A percentile compares a stretch with the other conserved stretches of the same genome.
Evolutionary conservation across 2,888 invertebrate genomes (phyloP).

Genomic region (Drosophila vallismaia): DNA sequence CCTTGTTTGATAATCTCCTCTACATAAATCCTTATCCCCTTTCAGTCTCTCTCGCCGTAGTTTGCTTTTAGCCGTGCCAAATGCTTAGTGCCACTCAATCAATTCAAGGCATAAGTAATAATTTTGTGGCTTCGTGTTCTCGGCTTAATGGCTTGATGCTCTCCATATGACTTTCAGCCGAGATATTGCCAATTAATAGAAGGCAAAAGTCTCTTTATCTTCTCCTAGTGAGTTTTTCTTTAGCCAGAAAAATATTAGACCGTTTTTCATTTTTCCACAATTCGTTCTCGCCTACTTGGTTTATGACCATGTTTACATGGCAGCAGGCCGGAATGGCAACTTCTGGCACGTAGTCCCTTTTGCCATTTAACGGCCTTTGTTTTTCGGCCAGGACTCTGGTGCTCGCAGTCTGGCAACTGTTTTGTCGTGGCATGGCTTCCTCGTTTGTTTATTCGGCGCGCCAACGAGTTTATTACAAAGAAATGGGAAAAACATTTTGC

Average conservation of each 20-base stretch:
- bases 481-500: conserved; percentile 63
- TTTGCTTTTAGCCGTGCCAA: conserved; percentile 45
- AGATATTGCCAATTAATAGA: conserved; percentile 9
- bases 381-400: conserved; percentile 54
- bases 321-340: conserved; percentile 18
- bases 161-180: conserved; percentile 20
- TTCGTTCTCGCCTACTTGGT: conserved; percentile 49
- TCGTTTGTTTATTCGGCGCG: conserved; percentile 68
- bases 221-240: not conserved
- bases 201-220: conserved; percentile 1
- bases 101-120: conserved; percentile 41
- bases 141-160: conserved; percentile 29
- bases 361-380: conserved; percentile 69
- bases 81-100: conserved; percentile 50
- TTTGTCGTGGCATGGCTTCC: conserved; percentile 51
- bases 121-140: conserved; percentile 32
- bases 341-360: conserved; percentile 61
- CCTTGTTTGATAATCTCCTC: conserved; percentile 15
- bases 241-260: conserved; percentile 3
- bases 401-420: conserved; percentile 48
- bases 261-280: conserved; percentile 57
- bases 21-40: not conserved
- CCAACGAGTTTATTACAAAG: conserved; percentile 72
- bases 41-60: not conserved
- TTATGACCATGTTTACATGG: conserved; percentile 71